Base-by-base conservation (phyloP, 2,888 invertebrate genomes). In the Penaeus monodon region DNA sequence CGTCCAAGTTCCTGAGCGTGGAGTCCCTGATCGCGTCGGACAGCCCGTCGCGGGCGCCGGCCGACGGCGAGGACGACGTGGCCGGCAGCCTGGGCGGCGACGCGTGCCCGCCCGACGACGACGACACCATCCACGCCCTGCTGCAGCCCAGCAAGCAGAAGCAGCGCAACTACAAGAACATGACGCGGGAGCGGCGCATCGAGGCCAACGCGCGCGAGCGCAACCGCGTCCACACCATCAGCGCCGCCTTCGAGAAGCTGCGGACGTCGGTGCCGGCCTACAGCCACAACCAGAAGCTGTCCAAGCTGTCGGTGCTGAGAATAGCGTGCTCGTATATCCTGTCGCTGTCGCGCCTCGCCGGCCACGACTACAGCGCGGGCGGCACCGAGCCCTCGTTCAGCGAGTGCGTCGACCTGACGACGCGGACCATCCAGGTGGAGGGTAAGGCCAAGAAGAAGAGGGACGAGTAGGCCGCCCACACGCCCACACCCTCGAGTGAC, bases 241-340 rank as follows among this genome's bases (percentile, higher is more conserved):
- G 97, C 91, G 98, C 98, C 0, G 98, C 98, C 0, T 98, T 98
- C 92, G 98, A 98, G 90, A 97, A 96, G 0, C 93, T 98, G 20
- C 94, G 98, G 76, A 94, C 94, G 88, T 94, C 97, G 0, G 96
- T 98, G 74, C 98, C 98, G 4, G 95, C 98, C 0, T 98, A 97
- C 92, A 97, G 97, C 73, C 96, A 97, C 92, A 96, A 97, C 92
- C 98, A 98, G 93, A 98, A 98, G 93, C 94, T 98, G 44, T 97
- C 97, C 0, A 98, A 98, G 92, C 93, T 98, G 82, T 97, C 98
- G 1, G 97, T 98, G 27, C 92, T 98, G 89, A 94, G 97, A 93
- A 97, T 98, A 92, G 98, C 98, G 3, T 97, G 97, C 92, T 96
- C 97, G 89, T 98, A 98, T 93, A 98, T 98, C 90, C 94, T 97